Base-by-base conservation (phyloP, 2,797 vertebrate species). In the Nannoperca obscura region DNA sequence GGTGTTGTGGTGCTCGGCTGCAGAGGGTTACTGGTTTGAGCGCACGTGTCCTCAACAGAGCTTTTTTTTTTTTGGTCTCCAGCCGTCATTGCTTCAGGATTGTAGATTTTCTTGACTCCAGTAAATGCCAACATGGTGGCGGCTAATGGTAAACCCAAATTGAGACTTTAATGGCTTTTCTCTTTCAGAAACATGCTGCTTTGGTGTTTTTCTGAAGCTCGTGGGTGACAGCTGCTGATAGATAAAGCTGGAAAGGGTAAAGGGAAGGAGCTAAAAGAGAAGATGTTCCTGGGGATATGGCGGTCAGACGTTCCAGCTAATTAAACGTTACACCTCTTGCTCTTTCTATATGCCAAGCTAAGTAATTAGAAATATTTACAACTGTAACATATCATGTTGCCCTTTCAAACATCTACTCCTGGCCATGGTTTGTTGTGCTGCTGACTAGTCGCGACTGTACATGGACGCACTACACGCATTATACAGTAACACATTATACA, bases 211-310 rank as follows among this genome's bases (percentile, higher is more conserved):
- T 12, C n/a, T 19, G 8, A 42, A 71, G 49, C 6, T 4, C 40
- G 64, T 34, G 20, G 36, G 13, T 65, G 70, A 70, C 64, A 58
- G 54, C 36, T 55, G 44, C 44, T 36, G 60, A 34, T 47, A 4
- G 27, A 2, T 30, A 22, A 30, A 42, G 49, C 50, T 50, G 19
- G 46, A 42, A 30, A 40, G 6, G 4, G 11, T 6, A 13, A 34
- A 1, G 20, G 11, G 17, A 12, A 5, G 59, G 40, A 19, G 36
- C 13, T 15, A 4, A 19, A n/a, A 32, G n/a, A 34, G 1, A 58
- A 32, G 11, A 11, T 9, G 17, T 9, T 49, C 14, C 46, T 24
- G 7, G 1, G 20, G 34, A 62, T 17, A 22, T 38, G 19, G 49
- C 42, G 52, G 24, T 19, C 13, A 67, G 19, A 76, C 50, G 67